Evolutionary conservation across 2,888 invertebrate species (phyloP), one percentile per base, ranked within the genome.

Genomic region (Argyresthia albistria): DNA sequence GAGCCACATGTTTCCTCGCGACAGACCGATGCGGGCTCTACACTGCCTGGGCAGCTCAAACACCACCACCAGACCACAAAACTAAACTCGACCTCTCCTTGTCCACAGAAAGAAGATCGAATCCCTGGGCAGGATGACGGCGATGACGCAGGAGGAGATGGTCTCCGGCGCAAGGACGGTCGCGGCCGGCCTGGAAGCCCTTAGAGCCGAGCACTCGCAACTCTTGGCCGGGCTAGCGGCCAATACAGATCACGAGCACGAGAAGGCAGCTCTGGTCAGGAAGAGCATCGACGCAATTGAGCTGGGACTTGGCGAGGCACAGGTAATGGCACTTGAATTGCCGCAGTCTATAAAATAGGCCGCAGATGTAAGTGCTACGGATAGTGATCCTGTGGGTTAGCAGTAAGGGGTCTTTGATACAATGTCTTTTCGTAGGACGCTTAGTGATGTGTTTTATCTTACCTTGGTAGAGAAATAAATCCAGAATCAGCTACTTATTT

Each of bases 111-210:
- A 97, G 90, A 97, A 97, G 92, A 97, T 97, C 88, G 97, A 97
- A 89, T 94, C 93, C 82, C 94, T 98, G 73, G 97, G 97, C 88
- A 98, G 95, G 91, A 99, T 98, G 98, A 98, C 98, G 78, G 97
- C 97, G 88, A 95, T 98, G 94, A 95, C 96, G 67, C 98, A 99
- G 90, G 99, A 99, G 89, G 99, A 99, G 89, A 98, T 99, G 78
- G 94, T 98, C 69, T 93, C 95, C 67, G 97, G 97, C 78, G 97
- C 98, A 58, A 94, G 97, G 75, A 97, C 98, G 52, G 98, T 99
- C 64, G 94, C 97, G 64, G 98, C 99, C 73, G 98, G 98, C 53
- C 89, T 99, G 64, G 98, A 99, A 75, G 98, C 98, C 1, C 90
- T 99, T 60, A 92, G 97, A 62, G 95, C 96, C 51, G 98, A 99